A percentile compares a stretch with the other conserved stretches of the same genome.
Evolutionary conservation across 2,888 invertebrate genomes (phyloP).

Genomic region (Bombylius major): DNA sequence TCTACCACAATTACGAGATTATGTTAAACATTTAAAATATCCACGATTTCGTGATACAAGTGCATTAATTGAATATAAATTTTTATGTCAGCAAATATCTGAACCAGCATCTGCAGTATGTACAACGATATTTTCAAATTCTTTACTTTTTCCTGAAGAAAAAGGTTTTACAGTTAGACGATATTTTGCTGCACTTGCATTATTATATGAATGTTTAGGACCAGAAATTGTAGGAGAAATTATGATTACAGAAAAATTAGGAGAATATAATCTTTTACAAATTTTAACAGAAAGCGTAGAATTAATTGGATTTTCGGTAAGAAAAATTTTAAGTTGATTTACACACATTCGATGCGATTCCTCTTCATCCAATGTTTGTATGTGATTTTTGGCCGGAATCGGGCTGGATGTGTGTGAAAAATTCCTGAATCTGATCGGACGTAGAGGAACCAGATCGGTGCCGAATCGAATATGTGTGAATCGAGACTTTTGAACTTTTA

Average conservation of each 20-base stretch:
- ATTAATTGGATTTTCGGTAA: slow-evolving; percentile 11
- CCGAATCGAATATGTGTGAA: too few species aligned
- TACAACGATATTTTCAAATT: too few species aligned
- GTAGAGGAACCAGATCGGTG: too few species aligned
- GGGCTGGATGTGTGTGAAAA: too few species aligned
- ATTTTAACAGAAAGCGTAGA: slow-evolving; percentile 5
- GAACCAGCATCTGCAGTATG: background rate
- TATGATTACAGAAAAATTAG: background rate
- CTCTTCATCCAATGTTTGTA: too few species aligned
- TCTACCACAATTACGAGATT: background rate
- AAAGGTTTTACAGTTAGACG: slow-evolving; percentile 9
- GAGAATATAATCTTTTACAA: background rate
- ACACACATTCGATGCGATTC: too few species aligned
- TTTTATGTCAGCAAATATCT: slow-evolving; percentile 4
- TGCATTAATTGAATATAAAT: slow-evolving; percentile 8
- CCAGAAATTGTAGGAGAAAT: background rate
- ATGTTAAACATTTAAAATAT: slow-evolving; percentile 5
- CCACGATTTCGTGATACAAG: slow-evolving; percentile 11
- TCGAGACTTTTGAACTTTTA: too few species aligned
- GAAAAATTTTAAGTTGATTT: background rate
- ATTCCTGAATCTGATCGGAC: too few species aligned
- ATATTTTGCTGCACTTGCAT: slow-evolving; percentile 6
- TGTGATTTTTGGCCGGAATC: too few species aligned
- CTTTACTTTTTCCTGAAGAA: slow-evolving; percentile 6
- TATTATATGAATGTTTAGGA: background rate